A percentile compares a stretch with the other conserved stretches of the same genome.
Evolutionary conservation across 92 coral and sea anemone genomes (phyloP).

Genomic region (Epizoanthus scotinus): DNA sequence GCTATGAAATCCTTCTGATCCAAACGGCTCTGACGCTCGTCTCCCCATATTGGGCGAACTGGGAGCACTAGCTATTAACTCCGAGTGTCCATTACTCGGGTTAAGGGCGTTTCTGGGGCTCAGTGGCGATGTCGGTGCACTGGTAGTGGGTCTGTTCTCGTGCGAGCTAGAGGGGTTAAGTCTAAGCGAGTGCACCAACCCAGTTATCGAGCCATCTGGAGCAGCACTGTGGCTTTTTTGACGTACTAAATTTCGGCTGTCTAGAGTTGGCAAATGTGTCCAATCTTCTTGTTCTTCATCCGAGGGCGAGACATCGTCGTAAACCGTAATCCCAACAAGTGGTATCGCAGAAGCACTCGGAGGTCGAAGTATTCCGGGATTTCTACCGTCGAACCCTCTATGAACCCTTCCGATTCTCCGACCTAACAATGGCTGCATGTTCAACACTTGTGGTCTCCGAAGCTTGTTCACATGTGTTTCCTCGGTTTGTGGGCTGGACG

Average conservation of each 20-base stretch:
- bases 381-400: neutral
- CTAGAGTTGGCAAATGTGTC: constrained; percentile 7
- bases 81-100: neutral
- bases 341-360: neutral
- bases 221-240: constrained; percentile 8
- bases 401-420: constrained; percentile 19
- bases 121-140: constrained; percentile 32
- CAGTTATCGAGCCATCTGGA: neutral
- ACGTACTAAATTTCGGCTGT: constrained; percentile 27
- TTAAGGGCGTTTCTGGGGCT: neutral
- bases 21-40: constrained; percentile 35
- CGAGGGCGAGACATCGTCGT: neutral
- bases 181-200: neutral
- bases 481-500: neutral
- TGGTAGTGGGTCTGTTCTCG: constrained; percentile 11
- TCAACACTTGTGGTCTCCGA: constrained; percentile 18
- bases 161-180: neutral
- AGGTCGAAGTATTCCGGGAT: neutral
- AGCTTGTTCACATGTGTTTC: constrained; percentile 1
- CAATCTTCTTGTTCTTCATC: neutral
- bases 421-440: constrained; percentile 9
- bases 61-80: constrained; percentile 21
- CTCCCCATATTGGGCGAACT: constrained; percentile 4
- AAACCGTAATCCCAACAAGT: neutral
- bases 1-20: constrained; percentile 13